These are phyloP conservation scores for Anser cygnoides DNA, from an alignment of 2,113 vertebrate species.

Conservation along the genomic window DNA sequence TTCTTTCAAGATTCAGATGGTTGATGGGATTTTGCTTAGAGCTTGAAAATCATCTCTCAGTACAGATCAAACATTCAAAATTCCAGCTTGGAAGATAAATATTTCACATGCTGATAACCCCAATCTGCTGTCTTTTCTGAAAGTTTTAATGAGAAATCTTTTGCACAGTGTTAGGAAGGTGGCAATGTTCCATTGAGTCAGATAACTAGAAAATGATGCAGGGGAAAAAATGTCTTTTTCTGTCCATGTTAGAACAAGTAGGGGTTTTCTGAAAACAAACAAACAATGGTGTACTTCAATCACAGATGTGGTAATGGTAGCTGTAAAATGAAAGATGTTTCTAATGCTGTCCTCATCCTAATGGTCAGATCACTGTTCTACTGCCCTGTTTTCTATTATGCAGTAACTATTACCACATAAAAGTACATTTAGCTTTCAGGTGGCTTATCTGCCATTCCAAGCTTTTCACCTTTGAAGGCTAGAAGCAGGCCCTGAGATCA, in stretches of 20 bases:
- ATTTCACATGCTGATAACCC: slow-evolving; percentile 20
- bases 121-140: not conserved
- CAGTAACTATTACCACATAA: not conserved
- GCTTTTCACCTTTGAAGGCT: not conserved
- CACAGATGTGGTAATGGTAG: not conserved
- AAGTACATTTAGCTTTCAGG: not conserved
- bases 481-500: not conserved
- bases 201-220: not conserved
- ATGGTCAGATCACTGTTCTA: not conserved
- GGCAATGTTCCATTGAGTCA: not conserved
- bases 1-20: slow-evolving; percentile 14
- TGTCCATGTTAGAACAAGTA: not conserved
- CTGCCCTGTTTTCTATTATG: not conserved
- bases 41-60: not conserved
- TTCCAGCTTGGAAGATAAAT: slow-evolving; percentile 22
- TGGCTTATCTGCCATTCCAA: not conserved
- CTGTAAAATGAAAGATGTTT: not conserved
- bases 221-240: not conserved
- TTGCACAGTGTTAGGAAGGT: not conserved
- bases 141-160: not conserved
- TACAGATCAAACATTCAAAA: slow-evolving; percentile 8
- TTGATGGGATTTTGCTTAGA: slow-evolving; percentile 15
- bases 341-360: not conserved
- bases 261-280: not conserved
- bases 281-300: not conserved